phyloP scores from a whole-genome alignment of 2,888 invertebrate genomes.

The Phalangium opilio region DNA sequence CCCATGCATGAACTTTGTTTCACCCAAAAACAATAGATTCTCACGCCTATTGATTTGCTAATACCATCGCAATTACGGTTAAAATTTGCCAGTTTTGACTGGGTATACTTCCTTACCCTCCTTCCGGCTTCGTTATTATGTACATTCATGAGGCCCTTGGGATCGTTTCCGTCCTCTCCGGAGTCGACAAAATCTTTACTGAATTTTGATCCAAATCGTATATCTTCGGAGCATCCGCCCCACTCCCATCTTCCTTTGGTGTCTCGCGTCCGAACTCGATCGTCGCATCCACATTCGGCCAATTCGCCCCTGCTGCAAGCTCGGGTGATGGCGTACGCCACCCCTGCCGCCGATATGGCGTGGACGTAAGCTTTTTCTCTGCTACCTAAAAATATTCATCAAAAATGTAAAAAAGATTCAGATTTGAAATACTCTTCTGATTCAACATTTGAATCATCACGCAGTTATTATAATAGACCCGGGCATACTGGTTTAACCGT shows the following conservation, averaged over 20 bases:
- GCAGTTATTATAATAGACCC: too few species aligned
- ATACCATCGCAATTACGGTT: too few species aligned
- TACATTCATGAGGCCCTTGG: constrained; percentile 67
- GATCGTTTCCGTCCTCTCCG: constrained; percentile 52
- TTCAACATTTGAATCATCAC: too few species aligned
- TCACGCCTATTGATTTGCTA: too few species aligned
- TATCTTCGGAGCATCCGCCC: constrained; percentile 79
- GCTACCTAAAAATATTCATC: constrained; percentile 46
- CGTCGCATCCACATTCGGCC: constrained; percentile 75
- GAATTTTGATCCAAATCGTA: constrained; percentile 28
- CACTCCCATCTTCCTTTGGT: constrained; percentile 56
- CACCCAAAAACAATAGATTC: too few species aligned
- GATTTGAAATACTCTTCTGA: constrained; percentile 1
- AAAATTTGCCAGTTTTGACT: too few species aligned
- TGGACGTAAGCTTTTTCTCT: constrained; percentile 79
- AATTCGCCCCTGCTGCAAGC: constrained; percentile 74
- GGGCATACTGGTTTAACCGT: too few species aligned
- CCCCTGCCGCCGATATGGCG: constrained; percentile 73
- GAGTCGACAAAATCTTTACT: constrained; percentile 74
- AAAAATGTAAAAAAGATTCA: constrained; percentile 4
- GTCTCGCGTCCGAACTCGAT: constrained; percentile 49
- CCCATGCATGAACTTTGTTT: too few species aligned
- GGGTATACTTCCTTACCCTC: constrained; percentile 50
- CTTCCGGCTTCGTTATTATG: constrained; percentile 87
- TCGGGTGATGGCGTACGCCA: constrained; percentile 70